A percentile compares a stretch with the other conserved stretches of the same genome.
phyloP scores from a whole-genome alignment of 2,797 vertebrate genomes.

The Epinephelus coioides region DNA sequence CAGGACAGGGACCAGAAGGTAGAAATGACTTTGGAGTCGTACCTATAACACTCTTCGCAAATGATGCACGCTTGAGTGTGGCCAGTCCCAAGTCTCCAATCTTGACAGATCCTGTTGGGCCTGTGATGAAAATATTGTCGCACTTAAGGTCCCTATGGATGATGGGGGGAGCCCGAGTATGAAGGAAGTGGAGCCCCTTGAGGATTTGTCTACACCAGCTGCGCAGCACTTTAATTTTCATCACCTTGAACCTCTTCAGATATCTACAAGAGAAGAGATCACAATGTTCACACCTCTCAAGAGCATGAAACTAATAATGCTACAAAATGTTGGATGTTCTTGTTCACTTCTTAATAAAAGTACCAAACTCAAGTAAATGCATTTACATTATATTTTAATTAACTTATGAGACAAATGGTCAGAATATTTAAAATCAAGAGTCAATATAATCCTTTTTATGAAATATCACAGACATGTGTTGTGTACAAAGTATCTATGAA shows the following conservation, averaged over 20 bases:
- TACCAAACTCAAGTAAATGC: neutral
- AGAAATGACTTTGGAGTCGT: constrained; percentile 78
- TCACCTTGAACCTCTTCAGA: constrained; percentile 98
- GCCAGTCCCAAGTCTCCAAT: constrained; percentile 98
- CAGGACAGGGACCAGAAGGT: constrained; percentile 46
- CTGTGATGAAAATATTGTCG: constrained; percentile 99
- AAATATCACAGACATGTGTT: neutral
- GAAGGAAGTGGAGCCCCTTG: constrained; percentile 98
- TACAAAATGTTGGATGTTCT: neutral
- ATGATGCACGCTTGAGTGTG: constrained; percentile 96
- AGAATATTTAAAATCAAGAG: neutral
- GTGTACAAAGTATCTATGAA: neutral
- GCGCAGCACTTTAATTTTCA: constrained; percentile 99
- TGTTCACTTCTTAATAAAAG: neutral
- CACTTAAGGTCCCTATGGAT: constrained; percentile 98
- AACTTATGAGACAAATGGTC: neutral
- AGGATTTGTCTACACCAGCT: constrained; percentile 99
- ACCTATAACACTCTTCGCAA: constrained; percentile 99
- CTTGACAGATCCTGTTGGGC: constrained; percentile 98
- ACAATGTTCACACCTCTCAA: neutral
- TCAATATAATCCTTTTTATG: neutral
- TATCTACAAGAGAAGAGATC: constrained; percentile 85
- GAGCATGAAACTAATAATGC: neutral
- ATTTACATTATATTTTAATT: neutral
- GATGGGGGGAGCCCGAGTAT: constrained; percentile 96